Evolutionary conservation across 2,797 vertebrate species (phyloP).

Genomic region (Takifugu ocellatus): DNA sequence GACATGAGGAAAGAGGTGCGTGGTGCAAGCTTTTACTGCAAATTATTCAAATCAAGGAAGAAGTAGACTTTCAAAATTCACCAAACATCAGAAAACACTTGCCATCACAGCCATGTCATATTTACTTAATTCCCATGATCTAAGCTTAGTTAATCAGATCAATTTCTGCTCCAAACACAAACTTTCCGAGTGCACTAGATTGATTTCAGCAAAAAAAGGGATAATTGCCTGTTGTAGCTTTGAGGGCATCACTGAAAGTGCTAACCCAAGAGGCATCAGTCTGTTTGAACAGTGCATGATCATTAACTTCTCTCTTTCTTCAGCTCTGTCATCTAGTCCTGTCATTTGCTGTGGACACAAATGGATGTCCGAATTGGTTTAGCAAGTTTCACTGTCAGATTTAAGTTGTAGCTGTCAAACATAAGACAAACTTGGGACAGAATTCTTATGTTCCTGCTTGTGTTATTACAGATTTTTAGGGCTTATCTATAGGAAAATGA

Average conservation of each 20-base stretch:
- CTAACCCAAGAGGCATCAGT: slow-evolving; percentile 21
- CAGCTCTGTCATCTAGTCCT: slow-evolving; percentile 37
- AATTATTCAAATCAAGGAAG: slow-evolving; percentile 21
- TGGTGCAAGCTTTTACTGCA: slow-evolving; percentile 27
- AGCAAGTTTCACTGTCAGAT: slow-evolving; percentile 45
- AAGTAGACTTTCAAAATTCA: slow-evolving; percentile 12
- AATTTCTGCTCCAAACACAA: not conserved
- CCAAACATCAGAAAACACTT: slow-evolving; percentile 1
- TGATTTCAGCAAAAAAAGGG: slow-evolving; percentile 31
- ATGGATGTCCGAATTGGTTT: slow-evolving; percentile 47
- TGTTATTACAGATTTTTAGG: slow-evolving; percentile 1
- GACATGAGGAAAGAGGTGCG: not conserved
- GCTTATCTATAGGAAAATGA: not conserved
- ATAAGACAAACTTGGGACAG: slow-evolving; percentile 12
- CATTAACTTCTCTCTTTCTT: slow-evolving; percentile 35
- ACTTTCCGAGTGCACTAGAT: slow-evolving; percentile 33
- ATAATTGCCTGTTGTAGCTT: slow-evolving; percentile 45
- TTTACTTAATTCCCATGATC: slow-evolving; percentile 34
- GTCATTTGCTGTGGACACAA: slow-evolving; percentile 26
- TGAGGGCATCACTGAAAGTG: slow-evolving; percentile 7
- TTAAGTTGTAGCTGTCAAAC: slow-evolving; percentile 34
- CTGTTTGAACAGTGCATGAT: slow-evolving; percentile 26
- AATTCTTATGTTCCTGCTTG: slow-evolving; percentile 4
- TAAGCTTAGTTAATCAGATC: slow-evolving; percentile 7
- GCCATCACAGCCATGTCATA: not conserved